Base-by-base conservation (phyloP, 2,888 invertebrate genomes). In the Pyrrhia umbra region DNA sequence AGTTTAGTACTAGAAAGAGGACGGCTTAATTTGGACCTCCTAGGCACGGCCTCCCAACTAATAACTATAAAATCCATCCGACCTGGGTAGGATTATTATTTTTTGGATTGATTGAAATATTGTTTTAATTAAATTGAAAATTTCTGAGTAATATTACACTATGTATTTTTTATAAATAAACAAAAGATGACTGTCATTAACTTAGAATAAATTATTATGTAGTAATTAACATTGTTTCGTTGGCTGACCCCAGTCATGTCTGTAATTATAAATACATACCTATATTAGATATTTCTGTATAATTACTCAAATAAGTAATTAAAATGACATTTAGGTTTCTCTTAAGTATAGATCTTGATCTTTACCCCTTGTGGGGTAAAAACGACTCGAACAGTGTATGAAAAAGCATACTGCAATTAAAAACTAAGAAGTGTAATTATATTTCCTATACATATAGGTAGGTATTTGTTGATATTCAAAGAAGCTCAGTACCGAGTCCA, bases 261-360 rank as follows among this genome's bases (percentile, higher is more conserved):
- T 63, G 20, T 25, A 63, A 63, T 62, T 62, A 62, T 62, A 61
- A 49, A 34, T 13, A 49, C 18, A 25, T 34, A 46, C n/a, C n/a
- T n/a, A 9, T 6, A n/a, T 9, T 2, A 27, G 21, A 15, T 40
- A 25, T 42, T 25, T 45, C 9, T 45, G 9, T 45, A 27, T 60
- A 46, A 56, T 46, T 40, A 57, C 13, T 37, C 34, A 15, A 39
- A 30, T 9, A 13, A 9, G n/a, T 34, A 25, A 49, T 43, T 37
- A 42, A 25, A 49, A 49, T 10, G 4, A 43, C 43, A 46, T 37
- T 20, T 61, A n/a, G 16, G 20, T 45, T 27, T n/a, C 13, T 18
- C n/a, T 16, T 23, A 18, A 15, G 15, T 18, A 23, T 39, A n/a
- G 23, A 15, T 9, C 21, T 51, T 63, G 64, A 37, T 45, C 63